phyloP scores from a whole-genome alignment of 2,888 invertebrate genomes.

The Ellobium chinense region DNA sequence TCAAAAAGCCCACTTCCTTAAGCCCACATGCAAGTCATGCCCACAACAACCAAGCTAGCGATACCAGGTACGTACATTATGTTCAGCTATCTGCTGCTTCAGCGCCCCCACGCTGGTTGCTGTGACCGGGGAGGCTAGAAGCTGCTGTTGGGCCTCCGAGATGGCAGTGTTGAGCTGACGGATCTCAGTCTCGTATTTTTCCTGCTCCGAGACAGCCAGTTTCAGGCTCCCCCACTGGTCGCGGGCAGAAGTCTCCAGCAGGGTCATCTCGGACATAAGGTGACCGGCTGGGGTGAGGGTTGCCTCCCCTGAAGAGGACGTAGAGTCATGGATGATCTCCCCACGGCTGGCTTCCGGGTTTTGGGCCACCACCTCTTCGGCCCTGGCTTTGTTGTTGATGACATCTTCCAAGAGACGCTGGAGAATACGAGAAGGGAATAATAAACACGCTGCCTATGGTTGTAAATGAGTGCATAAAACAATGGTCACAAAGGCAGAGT shows the following conservation, averaged over 20 bases:
- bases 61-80: conserved; percentile 65
- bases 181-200: conserved; percentile 68
- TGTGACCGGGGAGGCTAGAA: conserved; percentile 65
- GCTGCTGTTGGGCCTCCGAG: conserved; percentile 64
- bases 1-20: not conserved
- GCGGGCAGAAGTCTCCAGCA: conserved; percentile 64
- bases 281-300: conserved; percentile 46
- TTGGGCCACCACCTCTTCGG: conserved; percentile 58
- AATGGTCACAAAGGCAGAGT: too few species aligned
- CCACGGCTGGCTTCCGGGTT: conserved; percentile 32
- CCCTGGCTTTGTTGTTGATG: conserved; percentile 62
- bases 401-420: conserved; percentile 72
- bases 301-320: conserved; percentile 5
- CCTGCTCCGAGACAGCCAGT: conserved; percentile 65
- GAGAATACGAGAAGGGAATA: too few species aligned
- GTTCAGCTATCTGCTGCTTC: conserved; percentile 69
- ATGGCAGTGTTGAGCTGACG: conserved; percentile 63
- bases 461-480: too few species aligned
- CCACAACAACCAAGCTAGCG: conserved; percentile 31
- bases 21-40: not conserved
- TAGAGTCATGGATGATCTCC: conserved; percentile 2
- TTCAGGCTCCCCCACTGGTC: conserved; percentile 62
- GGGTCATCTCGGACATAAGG: conserved; percentile 65
- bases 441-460: too few species aligned
- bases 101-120: conserved; percentile 68